Evolutionary conservation across 2,113 vertebrate genomes (phyloP).

Genomic region (Rhinopithecus roxellana): DNA sequence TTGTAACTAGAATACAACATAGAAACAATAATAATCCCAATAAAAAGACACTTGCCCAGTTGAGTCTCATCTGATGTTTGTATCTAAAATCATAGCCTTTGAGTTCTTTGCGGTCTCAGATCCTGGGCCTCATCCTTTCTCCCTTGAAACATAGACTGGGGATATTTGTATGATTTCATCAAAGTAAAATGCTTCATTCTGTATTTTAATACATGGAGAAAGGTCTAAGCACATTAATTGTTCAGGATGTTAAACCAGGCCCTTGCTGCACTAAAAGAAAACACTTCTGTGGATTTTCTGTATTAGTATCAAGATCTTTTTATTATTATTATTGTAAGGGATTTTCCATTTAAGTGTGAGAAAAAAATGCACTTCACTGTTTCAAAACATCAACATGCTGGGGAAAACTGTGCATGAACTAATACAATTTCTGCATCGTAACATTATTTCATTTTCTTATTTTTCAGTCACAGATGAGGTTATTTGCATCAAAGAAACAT

Average conservation of each 20-base stretch:
- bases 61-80: neutral
- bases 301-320: neutral
- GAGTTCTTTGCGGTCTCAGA: neutral
- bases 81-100: neutral
- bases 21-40: neutral
- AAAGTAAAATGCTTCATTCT: slow-evolving; percentile 10
- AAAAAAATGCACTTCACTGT: neutral
- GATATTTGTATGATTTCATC: neutral
- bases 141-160: neutral
- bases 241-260: neutral
- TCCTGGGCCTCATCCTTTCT: neutral
- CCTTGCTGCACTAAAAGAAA: neutral
- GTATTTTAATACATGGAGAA: neutral
- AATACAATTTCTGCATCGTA: neutral
- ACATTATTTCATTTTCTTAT: neutral
- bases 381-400: neutral
- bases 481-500: neutral
- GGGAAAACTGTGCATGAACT: neutral
- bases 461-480: neutral
- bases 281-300: neutral
- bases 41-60: neutral
- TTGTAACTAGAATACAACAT: neutral
- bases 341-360: neutral
- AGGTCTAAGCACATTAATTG: neutral
- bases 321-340: neutral